Evolutionary conservation across 2,797 vertebrate species (phyloP), one percentile per base, ranked within the genome.

Genomic region (Pogoniulus pusillus): DNA sequence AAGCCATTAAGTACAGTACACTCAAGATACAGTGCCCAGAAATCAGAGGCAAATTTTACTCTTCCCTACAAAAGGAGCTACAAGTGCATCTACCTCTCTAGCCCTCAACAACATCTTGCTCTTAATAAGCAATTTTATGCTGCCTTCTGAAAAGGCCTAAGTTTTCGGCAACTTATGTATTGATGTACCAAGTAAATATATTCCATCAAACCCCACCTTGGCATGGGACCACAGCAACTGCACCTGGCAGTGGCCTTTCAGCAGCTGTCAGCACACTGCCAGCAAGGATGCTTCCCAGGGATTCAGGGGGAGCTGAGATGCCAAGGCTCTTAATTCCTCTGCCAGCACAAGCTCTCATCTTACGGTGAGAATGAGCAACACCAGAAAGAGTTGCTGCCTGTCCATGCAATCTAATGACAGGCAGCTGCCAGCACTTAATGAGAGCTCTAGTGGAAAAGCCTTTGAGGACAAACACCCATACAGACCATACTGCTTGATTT

Each of bases 101-200:
- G 10, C 7, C 8, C 41, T 64, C 47, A 43, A 14, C 6, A 63
- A 82, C 87, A 15, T 10, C 10, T 35, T 37, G 20, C 23, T 92
- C 72, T 72, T 43, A 27, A 9, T 23, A 41, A 57, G 13, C 35
- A 35, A 0, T 9, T 30, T 16, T 26, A 47, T 4, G 14, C 9
- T 80, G 57, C 24, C 55, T 72, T 72, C n/a, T 57, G 26, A 60
- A 47, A 22, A 72, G 11, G 37, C 4, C 5, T 19, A 16, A 16
- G 18, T 19, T 45, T 92, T 35, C 55, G 62, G 32, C 35, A 69
- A 24, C 41, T 26, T 1, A 37, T 1, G 10, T 43, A n/a, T 0
- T 7, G 4, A 62, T 24, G 60, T 20, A n/a, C 8, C 24, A n/a
- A 0, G 1, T 4, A 34, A 62, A 66, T 0, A 0, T 3, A 9